Evolutionary conservation across 2,113 vertebrate genomes (phyloP).

Genomic region (Tiliqua scincoides): DNA sequence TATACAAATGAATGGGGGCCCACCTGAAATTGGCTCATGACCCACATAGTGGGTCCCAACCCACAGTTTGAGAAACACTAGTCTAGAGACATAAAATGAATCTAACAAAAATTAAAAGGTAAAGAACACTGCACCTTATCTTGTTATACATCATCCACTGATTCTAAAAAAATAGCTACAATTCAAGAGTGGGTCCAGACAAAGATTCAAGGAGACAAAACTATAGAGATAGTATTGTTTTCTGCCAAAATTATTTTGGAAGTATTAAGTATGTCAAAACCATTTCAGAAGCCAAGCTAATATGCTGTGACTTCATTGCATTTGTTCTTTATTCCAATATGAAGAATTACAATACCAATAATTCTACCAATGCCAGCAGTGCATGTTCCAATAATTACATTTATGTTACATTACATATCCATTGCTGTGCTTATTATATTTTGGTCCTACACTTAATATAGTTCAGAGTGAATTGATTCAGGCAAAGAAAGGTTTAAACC

Average conservation of each 20-base stretch:
- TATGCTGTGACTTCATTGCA: background rate
- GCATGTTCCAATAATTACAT: constrained; percentile 1
- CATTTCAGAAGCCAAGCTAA: background rate
- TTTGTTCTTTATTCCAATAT: background rate
- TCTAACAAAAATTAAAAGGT: background rate
- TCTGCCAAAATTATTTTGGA: constrained; percentile 2
- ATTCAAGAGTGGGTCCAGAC: background rate
- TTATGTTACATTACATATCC: background rate
- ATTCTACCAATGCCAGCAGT: background rate
- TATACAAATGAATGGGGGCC: no score
- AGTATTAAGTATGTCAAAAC: constrained; percentile 8
- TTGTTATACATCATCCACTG: background rate
- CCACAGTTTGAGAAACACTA: no score
- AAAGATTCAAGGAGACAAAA: background rate
- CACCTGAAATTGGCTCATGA: no score
- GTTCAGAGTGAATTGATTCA: background rate
- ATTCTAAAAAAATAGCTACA: background rate
- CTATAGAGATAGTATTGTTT: background rate
- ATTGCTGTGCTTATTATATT: background rate
- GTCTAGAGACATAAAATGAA: no score
- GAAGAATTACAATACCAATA: background rate
- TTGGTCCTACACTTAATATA: background rate
- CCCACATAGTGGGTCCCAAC: no score
- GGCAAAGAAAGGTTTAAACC: background rate
- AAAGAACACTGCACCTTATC: background rate